These are phyloP conservation scores for Molorchus minor DNA, from an alignment of 2,888 invertebrate genomes.

Conservation along the genomic window DNA sequence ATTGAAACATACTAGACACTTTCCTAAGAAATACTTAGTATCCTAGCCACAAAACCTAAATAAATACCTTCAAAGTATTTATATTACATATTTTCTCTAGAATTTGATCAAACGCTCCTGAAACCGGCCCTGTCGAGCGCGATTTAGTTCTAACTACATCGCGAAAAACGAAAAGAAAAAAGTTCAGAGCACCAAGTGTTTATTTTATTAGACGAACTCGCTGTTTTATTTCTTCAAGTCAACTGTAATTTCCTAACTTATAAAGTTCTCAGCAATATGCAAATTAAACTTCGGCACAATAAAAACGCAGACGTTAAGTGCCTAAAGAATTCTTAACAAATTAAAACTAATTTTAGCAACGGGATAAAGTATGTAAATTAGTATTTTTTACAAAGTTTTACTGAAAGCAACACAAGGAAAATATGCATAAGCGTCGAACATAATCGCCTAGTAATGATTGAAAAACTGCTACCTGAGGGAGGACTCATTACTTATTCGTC, in stretches of 20 bases:
- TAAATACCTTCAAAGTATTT: not conserved
- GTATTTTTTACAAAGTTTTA: slow-evolving; percentile 28
- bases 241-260: slow-evolving; percentile 8
- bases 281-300: slow-evolving; percentile 23
- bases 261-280: slow-evolving; percentile 26
- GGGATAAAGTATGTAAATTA: slow-evolving; percentile 32
- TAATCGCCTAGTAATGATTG: no score
- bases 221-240: slow-evolving; percentile 12
- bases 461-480: no score
- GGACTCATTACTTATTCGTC: no score
- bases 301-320: slow-evolving; percentile 20
- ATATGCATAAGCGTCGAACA: slow-evolving; percentile 19
- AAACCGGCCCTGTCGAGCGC: no score
- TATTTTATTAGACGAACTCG: slow-evolving; percentile 4
- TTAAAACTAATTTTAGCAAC: slow-evolving; percentile 33
- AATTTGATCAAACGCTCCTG: not conserved
- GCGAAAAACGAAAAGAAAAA: no score
- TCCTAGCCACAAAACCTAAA: not conserved
- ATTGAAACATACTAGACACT: not conserved
- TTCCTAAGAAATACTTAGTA: not conserved
- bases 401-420: slow-evolving; percentile 15
- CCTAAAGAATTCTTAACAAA: slow-evolving; percentile 32
- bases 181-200: no score
- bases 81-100: not conserved
- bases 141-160: no score